Percentiles rank a stretch among this genome's conserved stretches.
These are phyloP conservation scores for Drosophila kanekoi DNA, from an alignment of 2,888 invertebrate species.

Conservation along the genomic window DNA sequence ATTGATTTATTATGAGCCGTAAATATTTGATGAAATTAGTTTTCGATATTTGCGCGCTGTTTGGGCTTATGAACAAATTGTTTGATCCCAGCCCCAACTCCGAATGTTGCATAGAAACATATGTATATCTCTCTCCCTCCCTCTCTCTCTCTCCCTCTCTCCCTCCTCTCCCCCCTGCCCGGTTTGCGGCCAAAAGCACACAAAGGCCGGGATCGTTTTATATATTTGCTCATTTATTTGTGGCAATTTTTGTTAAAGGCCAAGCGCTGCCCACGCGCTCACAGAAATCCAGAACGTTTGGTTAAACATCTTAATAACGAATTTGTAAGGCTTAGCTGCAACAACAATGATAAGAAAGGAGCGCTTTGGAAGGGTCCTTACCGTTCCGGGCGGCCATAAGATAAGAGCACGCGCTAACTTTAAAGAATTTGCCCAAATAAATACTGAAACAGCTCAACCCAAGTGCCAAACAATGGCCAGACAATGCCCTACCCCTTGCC, in stretches of 20 bases:
- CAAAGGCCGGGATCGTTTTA: slow-evolving; percentile 53
- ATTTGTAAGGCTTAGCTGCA: slow-evolving; percentile 65
- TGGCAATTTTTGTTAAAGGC: slow-evolving; percentile 38
- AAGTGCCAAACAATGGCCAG: slow-evolving; percentile 58
- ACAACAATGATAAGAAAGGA: slow-evolving; percentile 35
- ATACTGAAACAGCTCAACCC: slow-evolving; percentile 39
- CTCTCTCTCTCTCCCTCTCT: no score
- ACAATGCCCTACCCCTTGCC: slow-evolving; percentile 18
- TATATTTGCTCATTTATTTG: slow-evolving; percentile 72
- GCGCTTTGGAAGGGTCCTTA: not conserved
- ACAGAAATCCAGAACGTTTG: slow-evolving; percentile 38
- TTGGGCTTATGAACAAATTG: slow-evolving; percentile 30
- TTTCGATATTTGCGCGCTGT: slow-evolving; percentile 50
- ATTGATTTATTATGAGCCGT: slow-evolving; percentile 53
- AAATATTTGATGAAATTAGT: slow-evolving; percentile 69
- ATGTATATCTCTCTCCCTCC: not conserved
- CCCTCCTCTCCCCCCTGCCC: no score
- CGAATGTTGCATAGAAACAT: slow-evolving; percentile 17
- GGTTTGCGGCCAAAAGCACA: slow-evolving; percentile 17
- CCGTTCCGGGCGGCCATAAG: slow-evolving; percentile 6
- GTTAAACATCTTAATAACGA: slow-evolving; percentile 64
- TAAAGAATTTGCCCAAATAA: slow-evolving; percentile 63
- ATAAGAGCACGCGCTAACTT: slow-evolving; percentile 56
- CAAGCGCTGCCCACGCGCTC: not conserved
- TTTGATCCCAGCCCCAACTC: not conserved